Conservation (phyloP, 2,888 invertebrate species). For the Operophtera brumata region DNA sequence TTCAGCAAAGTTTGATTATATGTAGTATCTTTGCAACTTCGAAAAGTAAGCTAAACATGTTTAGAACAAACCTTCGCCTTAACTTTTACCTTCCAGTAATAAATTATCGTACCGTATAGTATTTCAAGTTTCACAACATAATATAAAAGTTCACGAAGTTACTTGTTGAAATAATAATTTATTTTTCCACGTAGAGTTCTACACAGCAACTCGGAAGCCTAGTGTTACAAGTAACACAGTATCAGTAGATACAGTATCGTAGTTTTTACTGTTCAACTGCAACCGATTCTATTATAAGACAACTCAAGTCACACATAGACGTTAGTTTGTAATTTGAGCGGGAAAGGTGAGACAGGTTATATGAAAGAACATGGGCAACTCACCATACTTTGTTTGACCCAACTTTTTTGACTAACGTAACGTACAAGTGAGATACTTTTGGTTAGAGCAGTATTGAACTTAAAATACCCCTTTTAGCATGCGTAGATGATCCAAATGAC, state of each 20-base stretch:
- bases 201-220: constrained; percentile 1
- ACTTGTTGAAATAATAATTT: constrained; percentile 17
- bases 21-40: not conserved
- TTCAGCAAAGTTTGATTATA: not conserved
- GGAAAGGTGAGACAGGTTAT: too few relatives aligned
- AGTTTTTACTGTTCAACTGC: not conserved
- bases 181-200: constrained; percentile 17
- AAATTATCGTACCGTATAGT: constrained; percentile 8
- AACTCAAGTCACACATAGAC: too few relatives aligned
- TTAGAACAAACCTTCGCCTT: not conserved
- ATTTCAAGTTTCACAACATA: constrained; percentile 12
- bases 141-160: constrained; percentile 5
- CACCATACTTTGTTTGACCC: too few relatives aligned
- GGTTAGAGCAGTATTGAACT: too few relatives aligned
- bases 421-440: too few relatives aligned
- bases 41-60: not conserved
- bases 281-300: too few relatives aligned
- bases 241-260: not conserved
- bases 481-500: too few relatives aligned
- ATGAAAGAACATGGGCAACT: too few relatives aligned
- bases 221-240: not conserved
- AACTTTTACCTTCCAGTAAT: constrained; percentile 2
- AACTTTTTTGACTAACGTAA: too few relatives aligned
- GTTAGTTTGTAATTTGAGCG: too few relatives aligned
- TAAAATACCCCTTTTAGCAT: too few relatives aligned